Percentiles rank a stretch among this genome's conserved stretches.
phyloP scores from a whole-genome alignment of 2,888 invertebrate species.

The Oscheius sp. region DNA sequence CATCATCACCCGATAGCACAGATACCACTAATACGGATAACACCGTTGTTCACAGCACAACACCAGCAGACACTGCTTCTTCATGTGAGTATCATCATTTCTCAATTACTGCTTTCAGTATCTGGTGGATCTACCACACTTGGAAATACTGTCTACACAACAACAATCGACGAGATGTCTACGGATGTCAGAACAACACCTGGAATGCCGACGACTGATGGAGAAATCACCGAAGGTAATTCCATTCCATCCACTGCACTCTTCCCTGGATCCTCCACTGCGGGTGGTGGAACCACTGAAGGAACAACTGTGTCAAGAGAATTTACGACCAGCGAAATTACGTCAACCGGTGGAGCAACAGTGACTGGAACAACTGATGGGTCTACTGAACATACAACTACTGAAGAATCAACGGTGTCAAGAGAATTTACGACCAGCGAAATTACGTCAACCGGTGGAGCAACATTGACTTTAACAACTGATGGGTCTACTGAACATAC shows the following conservation, averaged over 20 bases:
- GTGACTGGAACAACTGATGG: not conserved
- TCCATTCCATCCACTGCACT: not conserved
- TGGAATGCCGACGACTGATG: not conserved
- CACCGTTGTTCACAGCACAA: not conserved
- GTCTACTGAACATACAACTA: not conserved
- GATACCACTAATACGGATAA: too few relatives aligned
- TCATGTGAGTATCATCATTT: too few relatives aligned
- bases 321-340: not conserved
- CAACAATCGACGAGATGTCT: not conserved
- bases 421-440: not conserved
- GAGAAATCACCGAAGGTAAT: not conserved
- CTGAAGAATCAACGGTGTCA: not conserved
- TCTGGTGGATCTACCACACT: not conserved
- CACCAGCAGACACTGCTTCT: too few relatives aligned
- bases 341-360: not conserved
- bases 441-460: not conserved
- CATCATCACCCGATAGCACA: not conserved
- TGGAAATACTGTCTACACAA: not conserved
- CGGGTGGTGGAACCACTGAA: not conserved
- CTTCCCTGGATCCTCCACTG: not conserved
- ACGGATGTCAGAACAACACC: not conserved
- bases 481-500: not conserved
- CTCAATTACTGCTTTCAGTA: not conserved
- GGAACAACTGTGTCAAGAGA: conserved; percentile 3
- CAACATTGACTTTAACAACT: not conserved